Conservation (phyloP, 2,888 invertebrate genomes). For the Kuschelorhynchus macadamiae region DNA sequence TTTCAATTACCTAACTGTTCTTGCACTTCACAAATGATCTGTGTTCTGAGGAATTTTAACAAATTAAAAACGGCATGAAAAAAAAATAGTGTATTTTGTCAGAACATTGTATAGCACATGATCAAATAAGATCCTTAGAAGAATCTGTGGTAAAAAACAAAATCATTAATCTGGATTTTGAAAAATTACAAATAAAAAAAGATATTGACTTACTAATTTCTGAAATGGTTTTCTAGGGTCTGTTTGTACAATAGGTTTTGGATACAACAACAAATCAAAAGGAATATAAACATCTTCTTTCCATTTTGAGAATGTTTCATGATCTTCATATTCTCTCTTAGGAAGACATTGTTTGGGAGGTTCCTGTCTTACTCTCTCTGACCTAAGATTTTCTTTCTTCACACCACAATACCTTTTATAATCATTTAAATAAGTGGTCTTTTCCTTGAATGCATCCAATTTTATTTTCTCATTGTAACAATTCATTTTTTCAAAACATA, state of each 20-base stretch:
- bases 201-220: conserved; percentile 44
- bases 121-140: too few species aligned
- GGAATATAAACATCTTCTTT: conserved; percentile 59
- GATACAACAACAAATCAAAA: conserved; percentile 61
- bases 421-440: conserved; percentile 62
- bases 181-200: background rate
- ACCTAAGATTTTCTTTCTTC: conserved; percentile 38
- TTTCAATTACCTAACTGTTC: too few species aligned
- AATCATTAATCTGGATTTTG: too few species aligned
- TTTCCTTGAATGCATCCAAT: conserved; percentile 57
- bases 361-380: conserved; percentile 52
- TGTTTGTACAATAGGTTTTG: conserved; percentile 61
- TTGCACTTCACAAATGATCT: too few species aligned
- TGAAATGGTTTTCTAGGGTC: conserved; percentile 57
- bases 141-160: too few species aligned
- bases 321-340: conserved; percentile 54
- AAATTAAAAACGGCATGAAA: too few species aligned
- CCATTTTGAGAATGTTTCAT: conserved; percentile 60
- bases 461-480: conserved; percentile 57
- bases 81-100: too few species aligned
- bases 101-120: too few species aligned
- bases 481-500: conserved; percentile 46
- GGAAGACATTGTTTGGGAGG: conserved; percentile 48
- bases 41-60: too few species aligned
- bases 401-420: conserved; percentile 55